Percentiles rank a stretch among this genome's conserved stretches.
These are phyloP conservation scores for Hydrophis major DNA, from an alignment of 2,797 vertebrate genomes.

Conservation along the genomic window DNA sequence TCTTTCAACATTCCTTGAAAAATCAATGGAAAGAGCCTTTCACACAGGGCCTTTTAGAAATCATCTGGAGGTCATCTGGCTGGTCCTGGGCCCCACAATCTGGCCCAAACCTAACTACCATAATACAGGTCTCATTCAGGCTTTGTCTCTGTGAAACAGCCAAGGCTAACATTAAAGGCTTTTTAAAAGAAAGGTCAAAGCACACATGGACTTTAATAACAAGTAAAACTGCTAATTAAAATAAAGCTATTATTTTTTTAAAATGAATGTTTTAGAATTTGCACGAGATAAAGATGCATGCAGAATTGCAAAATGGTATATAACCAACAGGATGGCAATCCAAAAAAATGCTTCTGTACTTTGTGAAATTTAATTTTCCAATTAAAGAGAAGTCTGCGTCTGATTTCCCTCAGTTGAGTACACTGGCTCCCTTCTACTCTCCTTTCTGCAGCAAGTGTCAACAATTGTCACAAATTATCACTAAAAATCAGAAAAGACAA, in stretches of 20 bases:
- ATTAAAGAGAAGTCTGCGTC: neutral
- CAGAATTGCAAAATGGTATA: neutral
- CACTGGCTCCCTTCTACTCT: neutral
- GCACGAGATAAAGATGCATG: neutral
- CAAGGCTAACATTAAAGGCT: constrained; percentile 50
- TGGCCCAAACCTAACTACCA: neutral
- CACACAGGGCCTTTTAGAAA: neutral
- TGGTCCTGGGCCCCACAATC: neutral
- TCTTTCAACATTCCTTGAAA: neutral
- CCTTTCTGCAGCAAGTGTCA: neutral
- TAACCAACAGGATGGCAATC: neutral
- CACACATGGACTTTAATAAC: neutral
- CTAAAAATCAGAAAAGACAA: neutral
- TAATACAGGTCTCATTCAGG: constrained; percentile 19
- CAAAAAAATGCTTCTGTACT: neutral
- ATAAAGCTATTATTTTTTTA: neutral
- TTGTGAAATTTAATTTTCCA: neutral
- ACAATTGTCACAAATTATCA: constrained; percentile 1
- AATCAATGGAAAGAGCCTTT: neutral
- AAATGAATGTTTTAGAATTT: neutral
- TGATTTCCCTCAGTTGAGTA: neutral
- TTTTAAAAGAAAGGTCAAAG: neutral
- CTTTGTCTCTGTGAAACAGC: constrained; percentile 32
- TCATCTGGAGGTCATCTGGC: neutral
- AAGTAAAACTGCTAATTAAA: constrained; percentile 17